Percentiles rank a stretch among this genome's conserved stretches.
Conservation (phyloP, 2,797 vertebrate species). For the Hippopotamyrus pictus region DNA sequence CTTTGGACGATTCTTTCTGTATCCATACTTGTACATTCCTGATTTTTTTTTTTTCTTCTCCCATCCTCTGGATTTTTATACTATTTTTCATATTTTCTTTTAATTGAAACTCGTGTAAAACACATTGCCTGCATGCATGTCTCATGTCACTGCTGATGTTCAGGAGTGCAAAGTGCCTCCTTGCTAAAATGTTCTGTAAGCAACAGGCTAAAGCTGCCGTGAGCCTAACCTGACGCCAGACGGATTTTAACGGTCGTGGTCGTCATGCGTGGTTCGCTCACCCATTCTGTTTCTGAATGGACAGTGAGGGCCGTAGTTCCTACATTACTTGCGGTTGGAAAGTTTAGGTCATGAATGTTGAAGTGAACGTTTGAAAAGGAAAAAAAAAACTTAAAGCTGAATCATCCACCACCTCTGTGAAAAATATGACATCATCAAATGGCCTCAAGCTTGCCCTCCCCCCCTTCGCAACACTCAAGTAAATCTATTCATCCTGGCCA, state of each 20-base stretch:
- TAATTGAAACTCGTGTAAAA: not conserved
- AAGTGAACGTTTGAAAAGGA: not conserved
- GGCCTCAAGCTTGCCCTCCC: not conserved
- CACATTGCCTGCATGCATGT: not conserved
- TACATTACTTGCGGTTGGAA: not conserved
- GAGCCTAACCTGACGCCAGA: not conserved
- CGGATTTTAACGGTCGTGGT: not conserved
- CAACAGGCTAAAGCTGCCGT: not conserved
- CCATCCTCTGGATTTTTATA: not conserved
- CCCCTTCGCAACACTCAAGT: not conserved
- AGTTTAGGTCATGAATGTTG: not conserved
- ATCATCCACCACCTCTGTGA: not conserved
- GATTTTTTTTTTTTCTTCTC: not conserved
- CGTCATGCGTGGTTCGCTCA: not conserved
- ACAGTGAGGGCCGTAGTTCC: not conserved
- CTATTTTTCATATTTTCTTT: not conserved
- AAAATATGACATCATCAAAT: not conserved
- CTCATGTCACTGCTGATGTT: not conserved
- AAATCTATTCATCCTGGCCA: not conserved
- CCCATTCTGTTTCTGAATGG: not conserved
- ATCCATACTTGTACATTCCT: not conserved
- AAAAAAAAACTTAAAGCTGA: not conserved
- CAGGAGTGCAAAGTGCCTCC: not conserved
- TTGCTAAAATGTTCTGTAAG: not conserved
- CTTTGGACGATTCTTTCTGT: slow-evolving; percentile 1